These are phyloP conservation scores for Glomeris maerens DNA, from an alignment of 1,140 invertebrate species.

Conservation along the genomic window DNA sequence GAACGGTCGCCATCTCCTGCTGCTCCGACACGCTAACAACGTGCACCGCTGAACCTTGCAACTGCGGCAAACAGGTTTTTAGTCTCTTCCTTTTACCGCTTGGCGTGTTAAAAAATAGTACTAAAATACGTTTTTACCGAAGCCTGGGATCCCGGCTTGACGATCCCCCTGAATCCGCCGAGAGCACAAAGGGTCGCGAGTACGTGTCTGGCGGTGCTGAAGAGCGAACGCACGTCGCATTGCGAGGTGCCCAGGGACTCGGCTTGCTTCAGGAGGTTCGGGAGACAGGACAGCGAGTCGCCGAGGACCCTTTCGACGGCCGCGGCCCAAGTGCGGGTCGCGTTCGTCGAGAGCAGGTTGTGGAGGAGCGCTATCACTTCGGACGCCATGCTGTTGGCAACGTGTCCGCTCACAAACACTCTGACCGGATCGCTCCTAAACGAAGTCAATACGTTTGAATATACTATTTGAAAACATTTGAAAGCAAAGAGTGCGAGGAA, in stretches of 20 bases:
- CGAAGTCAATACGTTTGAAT: not conserved
- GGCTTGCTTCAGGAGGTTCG: conserved; percentile 23
- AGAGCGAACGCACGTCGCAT: conserved; percentile 24
- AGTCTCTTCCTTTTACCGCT: not conserved
- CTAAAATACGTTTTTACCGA: conserved; percentile 19
- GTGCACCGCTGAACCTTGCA: too few species aligned
- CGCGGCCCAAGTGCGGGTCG: conserved; percentile 27
- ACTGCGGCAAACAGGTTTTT: too few species aligned
- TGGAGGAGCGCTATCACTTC: conserved; percentile 32
- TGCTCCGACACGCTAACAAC: conserved; percentile 29
- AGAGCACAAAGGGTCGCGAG: conserved; percentile 32
- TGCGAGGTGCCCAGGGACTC: conserved; percentile 24
- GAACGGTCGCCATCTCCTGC: conserved; percentile 26
- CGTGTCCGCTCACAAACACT: conserved; percentile 33
- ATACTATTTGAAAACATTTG: not conserved
- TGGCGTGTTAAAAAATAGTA: not conserved
- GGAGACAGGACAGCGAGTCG: conserved; percentile 26
- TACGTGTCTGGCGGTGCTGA: conserved; percentile 28
- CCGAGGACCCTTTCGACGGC: conserved; percentile 29
- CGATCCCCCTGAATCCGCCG: conserved; percentile 30
- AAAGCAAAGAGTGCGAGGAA: too few species aligned
- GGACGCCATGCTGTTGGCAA: conserved; percentile 32
- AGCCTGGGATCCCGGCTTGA: conserved; percentile 31
- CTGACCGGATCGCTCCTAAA: conserved; percentile 29
- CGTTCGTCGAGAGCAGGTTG: conserved; percentile 24